Base-by-base conservation (phyloP, 1,140 invertebrate genomes). In the Zaprionus taronus region DNA sequence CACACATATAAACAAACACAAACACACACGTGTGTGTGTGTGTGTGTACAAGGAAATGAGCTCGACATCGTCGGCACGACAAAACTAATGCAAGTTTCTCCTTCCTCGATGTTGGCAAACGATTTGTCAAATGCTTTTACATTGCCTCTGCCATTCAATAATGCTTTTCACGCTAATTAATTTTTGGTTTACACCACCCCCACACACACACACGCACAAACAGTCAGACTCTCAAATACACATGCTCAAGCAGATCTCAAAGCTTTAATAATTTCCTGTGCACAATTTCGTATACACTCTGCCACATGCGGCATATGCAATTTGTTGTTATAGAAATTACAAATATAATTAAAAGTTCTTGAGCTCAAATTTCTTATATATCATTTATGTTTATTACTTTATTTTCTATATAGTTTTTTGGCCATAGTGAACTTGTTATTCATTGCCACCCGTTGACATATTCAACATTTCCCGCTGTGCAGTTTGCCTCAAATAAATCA, bases 91-190 rank as follows among this genome's bases (percentile, higher is more conserved):
- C 85, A 89, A 89, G 79, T 89, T 90, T 90, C 76, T 60, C 57
- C 41, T 38, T 38, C 44, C 51, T 17, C 38, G 34, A 44, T 17
- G n/a, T 9, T 17, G 28, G 64, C 34, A 66, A 66, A 44, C 53
- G 53, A 57, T 73, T 72, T 73, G 70, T 65, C 62, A 78, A 80
- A 73, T 71, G 66, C 68, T 53, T 89, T 82, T 56, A 67, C 72
- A 60, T 73, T 68, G 72, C 71, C 67, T 47, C 15, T 51, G 41
- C 56, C 53, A 79, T 82, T 91, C 77, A 77, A 86, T 80, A 90
- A 90, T 91, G 78, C 80, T 91, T 90, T 90, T 90, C 82, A 91
- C 86, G 87, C 86, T 91, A 90, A 90, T 90, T 90, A 91, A 91
- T 90, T 90, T 90, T 78, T 49, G 77, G 82, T 82, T 73, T 69